Percentiles rank a stretch among this genome's conserved stretches.
phyloP scores from a whole-genome alignment of 2,888 invertebrate species.

The Melieria omissa region DNA sequence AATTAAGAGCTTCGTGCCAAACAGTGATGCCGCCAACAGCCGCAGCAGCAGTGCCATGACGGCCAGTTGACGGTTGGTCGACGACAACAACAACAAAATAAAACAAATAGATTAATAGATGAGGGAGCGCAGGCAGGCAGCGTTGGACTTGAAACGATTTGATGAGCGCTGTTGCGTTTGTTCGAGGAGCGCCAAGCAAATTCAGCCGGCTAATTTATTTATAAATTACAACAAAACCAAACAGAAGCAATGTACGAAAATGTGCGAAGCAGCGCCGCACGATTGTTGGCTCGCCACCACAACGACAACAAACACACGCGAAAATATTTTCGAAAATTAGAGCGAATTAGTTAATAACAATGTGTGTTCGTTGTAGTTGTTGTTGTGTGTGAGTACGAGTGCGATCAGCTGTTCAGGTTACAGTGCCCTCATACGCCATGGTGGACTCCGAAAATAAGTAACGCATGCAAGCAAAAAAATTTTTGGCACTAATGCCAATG shows the following conservation, averaged over 20 bases:
- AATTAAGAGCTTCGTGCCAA: neutral
- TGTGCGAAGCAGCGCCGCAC: neutral
- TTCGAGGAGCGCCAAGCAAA: too few relatives aligned
- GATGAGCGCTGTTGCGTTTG: too few relatives aligned
- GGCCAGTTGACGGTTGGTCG: too few relatives aligned
- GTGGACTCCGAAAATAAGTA: neutral
- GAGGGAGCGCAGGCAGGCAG: neutral
- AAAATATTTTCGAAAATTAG: constrained; percentile 39
- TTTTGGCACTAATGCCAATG: neutral
- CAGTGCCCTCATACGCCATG: constrained; percentile 34
- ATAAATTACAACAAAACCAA: constrained; percentile 29
- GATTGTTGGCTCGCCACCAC: neutral
- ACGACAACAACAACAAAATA: too few relatives aligned
- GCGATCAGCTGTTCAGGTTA: constrained; percentile 32
- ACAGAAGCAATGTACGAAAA: constrained; percentile 23
- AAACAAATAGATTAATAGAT: too few relatives aligned
- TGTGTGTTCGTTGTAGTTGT: neutral
- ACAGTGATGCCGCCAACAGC: neutral
- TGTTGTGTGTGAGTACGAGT: neutral
- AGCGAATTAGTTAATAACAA: constrained; percentile 42
- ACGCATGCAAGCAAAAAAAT: neutral
- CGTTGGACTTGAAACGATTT: too few relatives aligned
- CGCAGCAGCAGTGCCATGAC: too few relatives aligned
- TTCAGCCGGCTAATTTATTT: constrained; percentile 39
- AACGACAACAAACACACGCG: constrained; percentile 12